phyloP scores from a whole-genome alignment of 2,888 invertebrate genomes.

The Bembecia ichneumoniformis region DNA sequence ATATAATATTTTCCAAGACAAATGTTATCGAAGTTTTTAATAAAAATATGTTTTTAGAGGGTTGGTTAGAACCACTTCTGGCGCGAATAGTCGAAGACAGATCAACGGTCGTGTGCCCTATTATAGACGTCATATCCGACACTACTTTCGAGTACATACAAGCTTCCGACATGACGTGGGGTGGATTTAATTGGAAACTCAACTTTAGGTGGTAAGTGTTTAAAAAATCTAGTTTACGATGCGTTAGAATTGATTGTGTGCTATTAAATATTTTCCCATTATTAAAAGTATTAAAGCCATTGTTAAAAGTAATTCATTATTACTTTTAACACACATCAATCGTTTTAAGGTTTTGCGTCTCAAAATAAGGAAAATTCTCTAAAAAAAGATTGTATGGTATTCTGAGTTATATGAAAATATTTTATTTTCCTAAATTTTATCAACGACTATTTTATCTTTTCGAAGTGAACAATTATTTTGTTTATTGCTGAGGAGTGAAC shows the following conservation, averaged over 20 bases:
- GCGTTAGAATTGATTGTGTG: background rate
- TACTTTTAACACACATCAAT: too few species aligned
- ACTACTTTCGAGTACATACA: constrained; percentile 99
- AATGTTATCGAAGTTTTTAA: too few species aligned
- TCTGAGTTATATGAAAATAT: too few species aligned
- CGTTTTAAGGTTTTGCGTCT: too few species aligned
- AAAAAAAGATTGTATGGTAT: too few species aligned
- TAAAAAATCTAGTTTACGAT: background rate
- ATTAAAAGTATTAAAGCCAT: too few species aligned
- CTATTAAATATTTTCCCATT: background rate
- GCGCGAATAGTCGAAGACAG: constrained; percentile 93
- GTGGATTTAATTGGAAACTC: constrained; percentile 99
- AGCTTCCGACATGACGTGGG: constrained; percentile 99
- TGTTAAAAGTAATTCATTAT: too few species aligned
- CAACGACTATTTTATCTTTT: too few species aligned
- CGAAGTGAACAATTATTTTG: too few species aligned
- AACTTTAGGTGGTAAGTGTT: constrained; percentile 94
- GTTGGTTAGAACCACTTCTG: constrained; percentile 97
- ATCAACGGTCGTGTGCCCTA: constrained; percentile 96
- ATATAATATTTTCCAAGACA: constrained; percentile 9
- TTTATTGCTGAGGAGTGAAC: too few species aligned
- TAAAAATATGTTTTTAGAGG: constrained; percentile 72
- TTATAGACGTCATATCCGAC: constrained; percentile 99
- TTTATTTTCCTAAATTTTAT: too few species aligned
- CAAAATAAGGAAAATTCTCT: too few species aligned